Conservation (phyloP, 2,888 invertebrate genomes). For the Drosophila greeni region DNA sequence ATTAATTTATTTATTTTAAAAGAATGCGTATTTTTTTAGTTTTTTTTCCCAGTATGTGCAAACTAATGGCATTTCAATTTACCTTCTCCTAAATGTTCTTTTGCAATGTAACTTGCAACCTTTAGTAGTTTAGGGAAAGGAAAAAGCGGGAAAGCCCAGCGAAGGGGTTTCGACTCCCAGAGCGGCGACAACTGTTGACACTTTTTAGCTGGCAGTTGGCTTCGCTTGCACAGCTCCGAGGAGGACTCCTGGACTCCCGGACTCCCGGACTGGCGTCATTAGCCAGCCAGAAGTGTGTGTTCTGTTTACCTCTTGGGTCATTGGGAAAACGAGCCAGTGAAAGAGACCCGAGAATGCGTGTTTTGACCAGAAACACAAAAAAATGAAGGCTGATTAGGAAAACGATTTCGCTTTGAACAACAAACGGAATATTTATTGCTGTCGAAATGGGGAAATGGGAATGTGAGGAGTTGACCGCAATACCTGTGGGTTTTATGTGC, state of each 20-base stretch:
- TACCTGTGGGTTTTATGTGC: neutral
- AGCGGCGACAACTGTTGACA: slow-evolving; percentile 36
- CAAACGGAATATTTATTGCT: slow-evolving; percentile 62
- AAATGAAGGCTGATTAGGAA: neutral
- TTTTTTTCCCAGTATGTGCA: neutral
- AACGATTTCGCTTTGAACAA: slow-evolving; percentile 46
- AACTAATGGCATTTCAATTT: slow-evolving; percentile 38
- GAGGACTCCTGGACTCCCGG: neutral
- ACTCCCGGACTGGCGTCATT: slow-evolving; percentile 22
- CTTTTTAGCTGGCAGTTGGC: slow-evolving; percentile 21
- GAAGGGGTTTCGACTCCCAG: slow-evolving; percentile 12
- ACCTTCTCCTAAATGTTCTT: slow-evolving; percentile 18
- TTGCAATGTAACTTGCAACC: slow-evolving; percentile 16
- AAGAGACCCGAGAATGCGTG: slow-evolving; percentile 3
- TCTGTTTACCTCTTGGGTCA: slow-evolving; percentile 15
- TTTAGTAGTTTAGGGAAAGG: slow-evolving; percentile 13
- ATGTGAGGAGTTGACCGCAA: neutral
- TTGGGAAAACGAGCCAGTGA: slow-evolving; percentile 25
- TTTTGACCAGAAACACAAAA: slow-evolving; percentile 2
- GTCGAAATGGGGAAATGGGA: slow-evolving; percentile 12
- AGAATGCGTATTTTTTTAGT: neutral
- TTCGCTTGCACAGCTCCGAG: neutral
- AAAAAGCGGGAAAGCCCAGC: neutral
- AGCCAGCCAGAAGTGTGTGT: slow-evolving; percentile 13
- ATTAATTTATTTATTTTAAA: no score